Base-by-base conservation (phyloP, 1,140 invertebrate genomes). In the Riptortus pedestris region DNA sequence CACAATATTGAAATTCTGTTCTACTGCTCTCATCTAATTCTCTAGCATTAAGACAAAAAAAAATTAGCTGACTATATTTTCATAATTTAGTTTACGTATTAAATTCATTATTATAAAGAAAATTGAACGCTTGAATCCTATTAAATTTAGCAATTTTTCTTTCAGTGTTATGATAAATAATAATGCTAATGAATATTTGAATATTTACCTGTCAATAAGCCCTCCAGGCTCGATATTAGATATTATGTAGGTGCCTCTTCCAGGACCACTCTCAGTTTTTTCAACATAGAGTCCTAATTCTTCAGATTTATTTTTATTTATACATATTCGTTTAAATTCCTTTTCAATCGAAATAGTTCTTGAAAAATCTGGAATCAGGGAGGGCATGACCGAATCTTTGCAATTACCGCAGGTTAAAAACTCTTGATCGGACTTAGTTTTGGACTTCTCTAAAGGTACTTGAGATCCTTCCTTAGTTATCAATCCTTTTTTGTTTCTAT, bases 221-320 rank as follows among this genome's bases (percentile, higher is more conserved):
- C 82, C 81, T 59, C 74, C 76, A 64, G 77, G 75, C 60, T 79
- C 76, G 60, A 85, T 79, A 59, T 79, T 77, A 2, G 81, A 79
- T 57, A 85, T 81, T 66, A 81, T 77, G 69, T 82, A 84, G 31
- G 78, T 77, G 45, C 75, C 75, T 47, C 75, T 75, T 43, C 74
- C 74, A 48, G 74, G 73, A 20, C 73, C 70, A 51, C 76, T 76
- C 38, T 75, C 76, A 58, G 79, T 78, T 26, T 78, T 79, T 20
- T 79, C 79, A 52, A 85, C 82, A 68, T 79, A 78, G 16, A 85
- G 76, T 11, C 83, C 83, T 18, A 83, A 69, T 60, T 78, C 77
- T 66, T 78, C 77, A 9, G 69, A 70, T 47, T 77, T 72, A 64
- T 78, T 77, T 69, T 71, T 71, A 4, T 33, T 65, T 14, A 71